Evolutionary conservation across 2,113 vertebrate genomes (phyloP).

Genomic region (Phainopepla nitens): DNA sequence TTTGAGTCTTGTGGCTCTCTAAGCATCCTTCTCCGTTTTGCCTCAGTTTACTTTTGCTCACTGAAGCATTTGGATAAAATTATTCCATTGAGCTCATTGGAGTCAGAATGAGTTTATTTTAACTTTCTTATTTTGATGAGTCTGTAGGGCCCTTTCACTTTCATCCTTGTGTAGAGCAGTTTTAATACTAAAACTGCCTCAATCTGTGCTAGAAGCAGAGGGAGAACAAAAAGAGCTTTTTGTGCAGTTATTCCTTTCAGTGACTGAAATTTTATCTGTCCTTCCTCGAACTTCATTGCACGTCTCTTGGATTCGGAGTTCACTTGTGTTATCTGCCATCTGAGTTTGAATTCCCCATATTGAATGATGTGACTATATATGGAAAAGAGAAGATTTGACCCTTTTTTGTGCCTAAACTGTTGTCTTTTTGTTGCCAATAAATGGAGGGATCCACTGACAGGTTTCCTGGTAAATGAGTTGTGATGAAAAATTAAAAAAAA

Average conservation of each 20-base stretch:
- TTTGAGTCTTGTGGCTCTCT: background rate
- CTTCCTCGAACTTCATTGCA: background rate
- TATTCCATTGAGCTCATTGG: background rate
- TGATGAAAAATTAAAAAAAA: background rate
- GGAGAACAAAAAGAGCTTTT: background rate
- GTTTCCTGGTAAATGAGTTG: background rate
- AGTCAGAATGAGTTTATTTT: constrained; percentile 4
- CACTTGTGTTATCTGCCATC: constrained; percentile 5
- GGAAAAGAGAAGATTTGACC: background rate
- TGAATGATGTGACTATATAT: background rate
- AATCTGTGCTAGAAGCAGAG: background rate
- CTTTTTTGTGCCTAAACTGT: background rate
- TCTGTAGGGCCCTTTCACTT: background rate
- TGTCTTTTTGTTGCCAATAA: background rate
- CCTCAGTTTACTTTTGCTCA: constrained; percentile 34
- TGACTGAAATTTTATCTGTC: background rate
- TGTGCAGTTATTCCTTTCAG: background rate
- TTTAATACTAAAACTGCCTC: constrained; percentile 22
- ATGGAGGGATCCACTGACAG: background rate
- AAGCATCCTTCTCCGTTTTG: background rate
- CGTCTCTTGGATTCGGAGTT: background rate
- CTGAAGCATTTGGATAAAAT: constrained; percentile 7
- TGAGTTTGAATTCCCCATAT: background rate
- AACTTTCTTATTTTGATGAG: background rate
- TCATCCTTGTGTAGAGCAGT: background rate